A percentile compares a stretch with the other conserved stretches of the same genome.
Evolutionary conservation across 2,113 vertebrate species (phyloP).

Genomic region (Malurus elegans): DNA sequence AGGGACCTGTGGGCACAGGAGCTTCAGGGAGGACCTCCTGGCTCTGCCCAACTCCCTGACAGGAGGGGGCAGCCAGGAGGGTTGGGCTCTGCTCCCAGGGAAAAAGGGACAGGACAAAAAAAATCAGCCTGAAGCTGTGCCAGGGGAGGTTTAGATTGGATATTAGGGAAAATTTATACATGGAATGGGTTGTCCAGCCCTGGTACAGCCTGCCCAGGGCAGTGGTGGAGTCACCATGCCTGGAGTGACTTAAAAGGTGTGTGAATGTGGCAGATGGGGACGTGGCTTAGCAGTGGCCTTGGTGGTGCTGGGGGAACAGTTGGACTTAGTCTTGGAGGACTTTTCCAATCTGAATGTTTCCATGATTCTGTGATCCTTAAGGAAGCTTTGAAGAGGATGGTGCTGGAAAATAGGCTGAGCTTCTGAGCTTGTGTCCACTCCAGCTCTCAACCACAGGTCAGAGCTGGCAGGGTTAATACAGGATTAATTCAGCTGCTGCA

Average conservation of each 20-base stretch:
- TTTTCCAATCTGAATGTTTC: not conserved
- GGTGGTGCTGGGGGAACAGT: not conserved
- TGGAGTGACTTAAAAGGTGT: not conserved
- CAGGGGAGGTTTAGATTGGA: not conserved
- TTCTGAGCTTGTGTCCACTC: not conserved
- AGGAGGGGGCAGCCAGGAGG: fast-evolving
- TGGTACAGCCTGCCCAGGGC: not conserved
- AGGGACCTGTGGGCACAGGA: not conserved
- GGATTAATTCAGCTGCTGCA: too few relatives aligned
- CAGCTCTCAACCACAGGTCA: not conserved
- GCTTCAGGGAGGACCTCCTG: not conserved
- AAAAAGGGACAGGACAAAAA: not conserved
- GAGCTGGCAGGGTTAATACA: not conserved
- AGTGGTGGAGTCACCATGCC: not conserved
- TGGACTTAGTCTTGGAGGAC: not conserved
- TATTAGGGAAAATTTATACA: not conserved
- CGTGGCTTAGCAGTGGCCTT: not conserved
- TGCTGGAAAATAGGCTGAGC: not conserved
- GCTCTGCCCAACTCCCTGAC: not conserved
- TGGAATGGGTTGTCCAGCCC: not conserved
- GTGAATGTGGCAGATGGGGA: not conserved
- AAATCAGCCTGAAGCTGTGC: not conserved
- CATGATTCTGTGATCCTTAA: not conserved
- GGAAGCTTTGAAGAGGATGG: not conserved
- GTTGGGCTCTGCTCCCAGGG: fast-evolving